Conservation (phyloP, 2,888 invertebrate species). For the Tetramorium bicarinatum region DNA sequence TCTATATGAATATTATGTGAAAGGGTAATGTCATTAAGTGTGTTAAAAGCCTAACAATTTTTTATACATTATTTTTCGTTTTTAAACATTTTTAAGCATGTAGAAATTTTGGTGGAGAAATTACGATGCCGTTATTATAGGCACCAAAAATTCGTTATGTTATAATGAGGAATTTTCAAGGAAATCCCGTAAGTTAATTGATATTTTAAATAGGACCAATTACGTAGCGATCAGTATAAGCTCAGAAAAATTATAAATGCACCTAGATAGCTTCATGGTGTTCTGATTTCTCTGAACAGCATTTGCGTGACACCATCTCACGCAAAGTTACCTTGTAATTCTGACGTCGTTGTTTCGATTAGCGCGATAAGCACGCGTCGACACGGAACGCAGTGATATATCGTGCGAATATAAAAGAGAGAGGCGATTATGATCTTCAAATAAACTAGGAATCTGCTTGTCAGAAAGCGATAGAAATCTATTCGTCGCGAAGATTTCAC, state of each 20-base stretch:
- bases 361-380: slow-evolving; percentile 46
- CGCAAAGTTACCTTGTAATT: slow-evolving; percentile 40
- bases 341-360: slow-evolving; percentile 52
- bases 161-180: not conserved
- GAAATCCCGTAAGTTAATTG: not conserved
- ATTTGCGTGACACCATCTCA: slow-evolving; percentile 46
- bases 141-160: not conserved
- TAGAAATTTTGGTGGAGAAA: not conserved
- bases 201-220: slow-evolving; percentile 19
- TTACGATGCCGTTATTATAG: not conserved
- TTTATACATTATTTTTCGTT: not conserved
- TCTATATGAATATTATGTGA: not conserved
- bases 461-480: slow-evolving; percentile 28
- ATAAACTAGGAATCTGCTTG: slow-evolving; percentile 37
- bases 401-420: slow-evolving; percentile 37
- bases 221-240: not conserved
- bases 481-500: not conserved
- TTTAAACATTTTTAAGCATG: not conserved
- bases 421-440: slow-evolving; percentile 38
- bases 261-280: slow-evolving; percentile 29
- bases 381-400: slow-evolving; percentile 41
- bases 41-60: not conserved
- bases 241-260: slow-evolving; percentile 24
- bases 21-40: not conserved
- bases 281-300: slow-evolving; percentile 43